Evolutionary conservation across 2,888 invertebrate genomes (phyloP), one percentile per base, ranked within the genome.

Genomic region (Halocaridina rubra): DNA sequence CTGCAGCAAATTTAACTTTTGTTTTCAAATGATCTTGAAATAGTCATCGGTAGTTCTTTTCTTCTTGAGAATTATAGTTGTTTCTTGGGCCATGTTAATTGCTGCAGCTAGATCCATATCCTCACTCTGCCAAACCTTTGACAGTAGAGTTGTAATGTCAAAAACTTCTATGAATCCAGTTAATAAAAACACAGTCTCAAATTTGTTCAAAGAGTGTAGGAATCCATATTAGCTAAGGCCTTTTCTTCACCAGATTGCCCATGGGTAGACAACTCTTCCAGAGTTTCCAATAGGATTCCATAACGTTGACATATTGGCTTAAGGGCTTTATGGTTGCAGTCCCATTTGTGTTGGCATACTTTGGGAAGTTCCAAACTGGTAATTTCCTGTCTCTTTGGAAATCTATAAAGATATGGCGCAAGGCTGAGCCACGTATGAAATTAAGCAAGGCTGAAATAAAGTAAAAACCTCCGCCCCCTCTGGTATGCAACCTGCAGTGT

Each of bases 91-190:
- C 16, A 59, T 59, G 61, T 59, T 59, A 59, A 59, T 16, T 59
- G 61, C 61, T 59, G 61, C 61, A 59, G 61, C 61, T 19, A 59
- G 61, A 59, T 59, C 61, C 61, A 59, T 59, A 59, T 59, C n/a
- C n/a, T n/a, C n/a, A n/a, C n/a, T n/a, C n/a, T n/a, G n/a, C n/a
- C n/a, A n/a, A n/a, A n/a, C n/a, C n/a, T n/a, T n/a, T n/a, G n/a
- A n/a, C n/a, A n/a, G n/a, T n/a, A n/a, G n/a, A n/a, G n/a, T n/a
- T n/a, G n/a, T n/a, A n/a, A n/a, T n/a, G n/a, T n/a, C n/a, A n/a
- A n/a, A n/a, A n/a, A n/a, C n/a, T n/a, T n/a, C 61, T 8, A 59
- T 59, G 61, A 59, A 16, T 8, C 19, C 61, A 59, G 16, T 59
- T 24, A 59, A 59, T 59, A 59, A 24, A 59, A 59, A 59, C 61